These are phyloP conservation scores for Epinephelus fuscoguttatus DNA, from an alignment of 2,113 vertebrate species.

Conservation along the genomic window DNA sequence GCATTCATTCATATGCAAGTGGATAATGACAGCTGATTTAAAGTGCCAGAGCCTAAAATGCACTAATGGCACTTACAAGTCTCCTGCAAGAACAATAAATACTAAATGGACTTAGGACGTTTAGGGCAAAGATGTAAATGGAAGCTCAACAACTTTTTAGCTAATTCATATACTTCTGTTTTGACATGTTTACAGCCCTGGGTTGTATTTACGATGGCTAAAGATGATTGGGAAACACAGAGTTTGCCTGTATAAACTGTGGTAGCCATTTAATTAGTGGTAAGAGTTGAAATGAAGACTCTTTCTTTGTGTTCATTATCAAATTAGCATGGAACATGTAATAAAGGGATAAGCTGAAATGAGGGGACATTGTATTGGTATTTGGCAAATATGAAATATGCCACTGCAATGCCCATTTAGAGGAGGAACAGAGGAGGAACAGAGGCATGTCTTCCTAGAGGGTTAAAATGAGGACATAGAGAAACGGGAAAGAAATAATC, in stretches of 20 bases:
- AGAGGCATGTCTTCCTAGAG: conserved; percentile 59
- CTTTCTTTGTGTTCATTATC: conserved; percentile 16
- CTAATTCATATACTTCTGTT: conserved; percentile 13
- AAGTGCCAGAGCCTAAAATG: conserved; percentile 36
- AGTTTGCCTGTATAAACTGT: conserved; percentile 1
- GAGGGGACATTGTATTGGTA: conserved; percentile 44
- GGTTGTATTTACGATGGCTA: conserved; percentile 2
- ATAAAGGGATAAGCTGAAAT: conserved; percentile 43
- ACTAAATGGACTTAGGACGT: conserved; percentile 8
- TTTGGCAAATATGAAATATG: conserved; percentile 60
- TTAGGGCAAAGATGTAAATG: conserved; percentile 9
- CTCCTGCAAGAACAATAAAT: conserved; percentile 37
- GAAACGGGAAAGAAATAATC: conserved; percentile 75
- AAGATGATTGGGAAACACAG: conserved; percentile 12
- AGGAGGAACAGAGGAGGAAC: conserved; percentile 52
- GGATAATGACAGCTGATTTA: conserved; percentile 21
- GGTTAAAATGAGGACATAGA: conserved; percentile 75
- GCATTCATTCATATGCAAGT: conserved; percentile 32
- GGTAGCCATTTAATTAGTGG: conserved; percentile 27
- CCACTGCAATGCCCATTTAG: conserved; percentile 51
- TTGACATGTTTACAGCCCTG: background rate
- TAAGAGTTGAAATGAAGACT: background rate
- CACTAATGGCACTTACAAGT: conserved; percentile 21
- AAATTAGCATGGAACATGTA: conserved; percentile 55
- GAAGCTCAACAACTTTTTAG: background rate